phyloP scores from a whole-genome alignment of 2,888 invertebrate species.

The Tupiocoris notatus region DNA sequence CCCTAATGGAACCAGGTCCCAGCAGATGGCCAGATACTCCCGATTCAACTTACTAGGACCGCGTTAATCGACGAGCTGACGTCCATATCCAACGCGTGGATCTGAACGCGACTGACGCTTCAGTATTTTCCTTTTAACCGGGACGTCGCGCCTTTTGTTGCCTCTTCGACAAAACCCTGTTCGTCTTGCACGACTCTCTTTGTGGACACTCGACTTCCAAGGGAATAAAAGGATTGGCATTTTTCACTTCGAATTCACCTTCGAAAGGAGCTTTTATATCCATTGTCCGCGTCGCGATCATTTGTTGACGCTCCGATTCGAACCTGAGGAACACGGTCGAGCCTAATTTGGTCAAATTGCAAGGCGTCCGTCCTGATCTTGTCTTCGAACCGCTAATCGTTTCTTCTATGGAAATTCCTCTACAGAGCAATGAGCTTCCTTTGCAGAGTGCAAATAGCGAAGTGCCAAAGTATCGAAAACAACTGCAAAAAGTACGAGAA shows the following conservation, averaged over 20 bases:
- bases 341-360: constrained; percentile 22
- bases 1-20: neutral
- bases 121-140: neutral
- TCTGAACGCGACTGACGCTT: neutral
- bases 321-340: neutral
- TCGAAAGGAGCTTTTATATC: constrained; percentile 5
- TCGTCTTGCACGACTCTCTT: constrained; percentile 20
- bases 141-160: constrained; percentile 13
- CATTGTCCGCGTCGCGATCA: constrained; percentile 1
- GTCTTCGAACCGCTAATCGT: too few relatives aligned
- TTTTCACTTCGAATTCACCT: constrained; percentile 10
- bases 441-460: too few relatives aligned
- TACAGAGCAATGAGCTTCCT: too few relatives aligned
- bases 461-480: too few relatives aligned
- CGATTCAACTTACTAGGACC: neutral
- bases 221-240: constrained; percentile 9
- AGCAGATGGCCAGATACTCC: neutral
- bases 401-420: too few relatives aligned
- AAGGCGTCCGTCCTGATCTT: neutral
- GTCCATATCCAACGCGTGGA: neutral
- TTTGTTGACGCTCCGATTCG: neutral
- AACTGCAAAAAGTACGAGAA: too few relatives aligned
- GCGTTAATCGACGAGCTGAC: neutral
- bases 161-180: constrained; percentile 19
- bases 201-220: constrained; percentile 3